Evolutionary conservation across 1,140 invertebrate genomes (phyloP).

Genomic region (Bombus sylvicola): DNA sequence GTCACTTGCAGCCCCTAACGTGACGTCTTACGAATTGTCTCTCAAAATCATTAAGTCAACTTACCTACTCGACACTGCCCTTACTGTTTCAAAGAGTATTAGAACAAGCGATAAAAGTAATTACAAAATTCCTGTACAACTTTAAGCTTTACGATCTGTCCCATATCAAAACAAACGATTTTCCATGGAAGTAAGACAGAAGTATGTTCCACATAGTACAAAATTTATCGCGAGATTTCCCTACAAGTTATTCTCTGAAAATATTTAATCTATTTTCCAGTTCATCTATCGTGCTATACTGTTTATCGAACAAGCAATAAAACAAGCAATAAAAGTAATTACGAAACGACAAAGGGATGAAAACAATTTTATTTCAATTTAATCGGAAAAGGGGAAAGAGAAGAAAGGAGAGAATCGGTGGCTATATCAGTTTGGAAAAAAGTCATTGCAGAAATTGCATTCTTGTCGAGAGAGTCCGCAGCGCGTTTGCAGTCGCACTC

Average conservation of each 20-base stretch:
- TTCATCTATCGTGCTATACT: not conserved
- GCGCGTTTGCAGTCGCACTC: conserved; percentile 29
- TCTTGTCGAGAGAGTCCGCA: conserved; percentile 10
- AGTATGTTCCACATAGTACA: no score
- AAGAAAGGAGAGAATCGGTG: not conserved
- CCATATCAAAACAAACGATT: not conserved
- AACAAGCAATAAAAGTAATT: not conserved
- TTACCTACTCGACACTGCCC: not conserved
- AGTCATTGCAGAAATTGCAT: conserved; percentile 18
- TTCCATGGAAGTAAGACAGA: not conserved
- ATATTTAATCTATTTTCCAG: not conserved
- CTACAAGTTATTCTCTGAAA: not conserved
- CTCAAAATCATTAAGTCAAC: not conserved
- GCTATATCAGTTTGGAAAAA: not conserved
- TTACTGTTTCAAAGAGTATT: no score
- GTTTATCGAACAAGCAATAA: not conserved
- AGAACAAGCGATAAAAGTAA: not conserved
- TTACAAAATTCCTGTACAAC: not conserved
- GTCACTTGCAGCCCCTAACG: not conserved
- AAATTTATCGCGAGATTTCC: not conserved
- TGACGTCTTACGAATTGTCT: not conserved
- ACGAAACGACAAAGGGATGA: no score
- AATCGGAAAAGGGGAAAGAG: not conserved
- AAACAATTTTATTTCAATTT: not conserved
- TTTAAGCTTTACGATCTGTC: not conserved